phyloP scores from a whole-genome alignment of 2,113 vertebrate species.

The Rhinolophus ferrumequinum region DNA sequence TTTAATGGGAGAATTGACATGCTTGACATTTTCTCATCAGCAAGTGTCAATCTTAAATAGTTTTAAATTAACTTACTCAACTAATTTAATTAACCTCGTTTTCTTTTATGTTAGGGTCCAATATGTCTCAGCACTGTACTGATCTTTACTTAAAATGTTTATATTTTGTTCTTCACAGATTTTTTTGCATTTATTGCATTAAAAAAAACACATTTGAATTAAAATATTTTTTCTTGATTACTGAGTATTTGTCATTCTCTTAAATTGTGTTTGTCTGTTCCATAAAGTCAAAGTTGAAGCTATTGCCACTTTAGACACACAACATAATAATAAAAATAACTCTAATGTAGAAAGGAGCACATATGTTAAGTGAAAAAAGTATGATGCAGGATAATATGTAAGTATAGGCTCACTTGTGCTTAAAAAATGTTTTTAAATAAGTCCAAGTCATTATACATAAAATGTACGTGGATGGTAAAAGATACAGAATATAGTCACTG shows the following conservation, averaged over 20 bases:
- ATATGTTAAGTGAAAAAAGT: not conserved
- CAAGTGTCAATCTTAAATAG: not conserved
- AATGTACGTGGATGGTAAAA: not conserved
- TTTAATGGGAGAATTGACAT: not conserved
- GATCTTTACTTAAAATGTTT: not conserved
- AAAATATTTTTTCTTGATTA: not conserved
- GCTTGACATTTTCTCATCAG: not conserved
- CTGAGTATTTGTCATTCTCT: not conserved
- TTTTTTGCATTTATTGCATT: not conserved
- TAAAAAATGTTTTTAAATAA: not conserved
- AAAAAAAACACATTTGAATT: not conserved
- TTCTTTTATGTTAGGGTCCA: not conserved
- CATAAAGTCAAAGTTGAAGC: not conserved
- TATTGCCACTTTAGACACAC: not conserved
- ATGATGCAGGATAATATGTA: not conserved
- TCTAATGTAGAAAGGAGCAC: not conserved
- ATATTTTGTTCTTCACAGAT: not conserved
- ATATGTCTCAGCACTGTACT: not conserved
- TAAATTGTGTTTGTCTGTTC: not conserved
- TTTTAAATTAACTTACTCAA: constrained; percentile 5
- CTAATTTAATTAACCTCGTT: not conserved
- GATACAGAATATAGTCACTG: not conserved
- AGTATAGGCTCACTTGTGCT: not conserved
- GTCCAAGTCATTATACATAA: not conserved
- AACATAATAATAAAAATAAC: not conserved